These are phyloP conservation scores for Oryzias celebensis DNA, from an alignment of 2,113 vertebrate genomes.

Conservation along the genomic window DNA sequence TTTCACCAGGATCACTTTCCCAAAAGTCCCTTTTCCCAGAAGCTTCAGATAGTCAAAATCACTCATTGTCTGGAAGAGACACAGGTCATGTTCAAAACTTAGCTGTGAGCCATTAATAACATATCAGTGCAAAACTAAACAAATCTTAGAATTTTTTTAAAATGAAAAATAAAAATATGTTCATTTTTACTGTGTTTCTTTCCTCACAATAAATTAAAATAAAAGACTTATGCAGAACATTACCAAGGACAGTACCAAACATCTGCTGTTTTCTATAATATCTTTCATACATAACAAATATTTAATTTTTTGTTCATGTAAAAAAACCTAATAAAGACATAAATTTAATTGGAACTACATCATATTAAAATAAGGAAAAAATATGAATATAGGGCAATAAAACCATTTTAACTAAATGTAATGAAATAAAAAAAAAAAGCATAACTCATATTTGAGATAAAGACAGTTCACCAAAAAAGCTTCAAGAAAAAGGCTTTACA, in stretches of 20 bases:
- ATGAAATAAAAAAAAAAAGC: not conserved
- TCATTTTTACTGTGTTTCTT: too few species aligned
- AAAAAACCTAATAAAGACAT: not conserved
- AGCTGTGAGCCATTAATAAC: not conserved
- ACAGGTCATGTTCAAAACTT: not conserved
- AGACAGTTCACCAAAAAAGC: slow-evolving; percentile 29
- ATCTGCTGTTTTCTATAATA: not conserved
- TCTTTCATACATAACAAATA: not conserved
- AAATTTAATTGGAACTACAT: not conserved
- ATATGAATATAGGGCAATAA: not conserved
- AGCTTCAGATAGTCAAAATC: slow-evolving; percentile 97
- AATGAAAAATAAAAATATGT: too few species aligned
- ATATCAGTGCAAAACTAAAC: too few species aligned
- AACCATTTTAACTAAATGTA: not conserved
- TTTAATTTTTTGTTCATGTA: not conserved
- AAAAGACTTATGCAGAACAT: too few species aligned
- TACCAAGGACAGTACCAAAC: too few species aligned
- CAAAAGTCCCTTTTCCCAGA: slow-evolving; percentile 94
- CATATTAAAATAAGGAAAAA: not conserved
- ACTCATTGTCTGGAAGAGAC: slow-evolving; percentile 85
- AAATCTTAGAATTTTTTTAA: too few species aligned
- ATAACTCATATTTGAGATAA: slow-evolving; percentile 1
- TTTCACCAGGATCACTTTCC: slow-evolving; percentile 92
- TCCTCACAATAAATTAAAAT: too few species aligned
- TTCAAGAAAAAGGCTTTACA: slow-evolving; percentile 59